Percentiles rank a stretch among this genome's conserved stretches.
Evolutionary conservation across 2,797 vertebrate species (phyloP).

Genomic region (Dendrocincla fuliginosa): DNA sequence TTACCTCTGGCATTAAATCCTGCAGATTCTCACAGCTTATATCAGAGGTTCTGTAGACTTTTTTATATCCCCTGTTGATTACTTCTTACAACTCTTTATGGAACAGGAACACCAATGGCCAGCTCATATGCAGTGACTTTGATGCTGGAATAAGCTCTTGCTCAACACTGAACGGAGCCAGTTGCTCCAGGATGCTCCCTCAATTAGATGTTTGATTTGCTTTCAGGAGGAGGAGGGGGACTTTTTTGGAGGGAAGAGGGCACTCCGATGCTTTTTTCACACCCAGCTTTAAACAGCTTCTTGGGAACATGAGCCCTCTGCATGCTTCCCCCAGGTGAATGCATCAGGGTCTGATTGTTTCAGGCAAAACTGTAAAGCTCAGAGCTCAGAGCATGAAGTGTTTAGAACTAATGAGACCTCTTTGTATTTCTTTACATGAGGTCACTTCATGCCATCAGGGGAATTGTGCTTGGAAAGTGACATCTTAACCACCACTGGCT

Average conservation of each 20-base stretch:
- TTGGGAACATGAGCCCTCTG: neutral
- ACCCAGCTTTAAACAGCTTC: neutral
- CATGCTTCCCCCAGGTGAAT: neutral
- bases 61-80: neutral
- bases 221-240: neutral
- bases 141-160: neutral
- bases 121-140: neutral
- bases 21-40: neutral
- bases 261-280: neutral
- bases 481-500: neutral
- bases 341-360: neutral
- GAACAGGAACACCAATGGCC: neutral
- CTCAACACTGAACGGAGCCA: neutral
- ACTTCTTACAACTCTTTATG: neutral
- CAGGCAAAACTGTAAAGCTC: neutral
- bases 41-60: neutral
- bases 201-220: slow-evolving; percentile 1
- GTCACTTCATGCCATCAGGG: neutral
- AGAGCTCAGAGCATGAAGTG: neutral
- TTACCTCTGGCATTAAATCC: neutral
- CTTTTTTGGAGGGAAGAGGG: neutral
- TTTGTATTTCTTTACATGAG: neutral
- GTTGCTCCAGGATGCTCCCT: neutral
- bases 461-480: neutral
- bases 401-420: neutral